Base-by-base conservation (phyloP, 2,888 invertebrate genomes). In the Meandrusa payeni region DNA sequence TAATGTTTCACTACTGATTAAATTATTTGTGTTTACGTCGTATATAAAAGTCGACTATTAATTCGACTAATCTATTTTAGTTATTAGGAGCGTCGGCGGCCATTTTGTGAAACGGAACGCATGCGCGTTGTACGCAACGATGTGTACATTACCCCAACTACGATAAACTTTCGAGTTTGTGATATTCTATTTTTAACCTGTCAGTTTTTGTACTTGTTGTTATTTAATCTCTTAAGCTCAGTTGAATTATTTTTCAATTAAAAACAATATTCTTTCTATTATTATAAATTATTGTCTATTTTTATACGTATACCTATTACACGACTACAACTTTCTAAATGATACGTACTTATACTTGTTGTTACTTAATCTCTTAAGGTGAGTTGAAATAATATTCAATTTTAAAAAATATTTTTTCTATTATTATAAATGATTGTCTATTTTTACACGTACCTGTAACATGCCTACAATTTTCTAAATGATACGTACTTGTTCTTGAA, bases 401-500 rank as follows among this genome's bases (percentile, higher is more conserved):
- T 28, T 38, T 28, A 5, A 28, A 24, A 13, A 9, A 23, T 13
- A 13, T 5, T 15, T 5, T n/a, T 23, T 24, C 15, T 15, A 19
- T 6, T 5, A 29, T 11, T 11, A 10, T 19, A 22, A 10, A 22
- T 23, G 17, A n/a, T 31, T 22, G 29, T 27, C 26, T 22, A n/a
- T 31, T 12, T 32, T 17, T 6, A 7, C 32, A 24, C n/a, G n/a
- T n/a, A n/a, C n/a, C n/a, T n/a, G 4, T 15, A 7, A 38, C 7
- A 10, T 38, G 5, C 13, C 12, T 7, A 3, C 15, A 17, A 13
- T 23, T 29, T 34, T 11, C n/a, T 13, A 27, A 17, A 20, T 24
- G 11, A 19, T 26, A 11, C 11, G 34, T 27, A 20, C 22, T 26
- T 28, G 19, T 17, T 38, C 42, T 26, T 50, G 45, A 39, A 55